A percentile compares a stretch with the other conserved stretches of the same genome.
Evolutionary conservation across 2,797 vertebrate species (phyloP).

Genomic region (Melanotaenia boesemani): DNA sequence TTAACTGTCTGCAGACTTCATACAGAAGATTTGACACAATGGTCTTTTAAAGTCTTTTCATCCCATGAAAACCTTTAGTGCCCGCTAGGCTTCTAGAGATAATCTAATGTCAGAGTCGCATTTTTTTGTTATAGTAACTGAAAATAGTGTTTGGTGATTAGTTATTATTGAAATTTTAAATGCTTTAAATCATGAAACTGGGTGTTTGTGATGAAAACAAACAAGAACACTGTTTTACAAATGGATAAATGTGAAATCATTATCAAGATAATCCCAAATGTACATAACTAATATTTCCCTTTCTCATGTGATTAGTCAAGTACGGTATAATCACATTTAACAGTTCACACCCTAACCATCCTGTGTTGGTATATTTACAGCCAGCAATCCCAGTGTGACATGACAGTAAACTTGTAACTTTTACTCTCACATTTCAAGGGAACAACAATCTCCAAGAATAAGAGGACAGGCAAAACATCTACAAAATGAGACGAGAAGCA

Average conservation of each 20-base stretch:
- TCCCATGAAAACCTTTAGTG: not conserved
- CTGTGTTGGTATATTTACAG: conserved; percentile 44
- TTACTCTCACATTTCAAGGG: conserved; percentile 36
- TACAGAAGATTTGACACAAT: not conserved
- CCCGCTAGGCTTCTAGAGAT: not conserved
- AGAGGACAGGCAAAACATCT: conserved; percentile 30
- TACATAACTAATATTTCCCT: not conserved
- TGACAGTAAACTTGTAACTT: conserved; percentile 55
- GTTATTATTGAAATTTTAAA: not conserved
- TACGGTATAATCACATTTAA: conserved; percentile 26
- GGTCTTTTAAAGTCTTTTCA: not conserved
- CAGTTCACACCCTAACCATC: conserved; percentile 3
- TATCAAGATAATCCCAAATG: not conserved
- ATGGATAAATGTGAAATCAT: not conserved
- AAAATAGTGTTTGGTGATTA: not conserved
- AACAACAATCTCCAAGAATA: conserved; percentile 9
- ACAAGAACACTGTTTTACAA: not conserved
- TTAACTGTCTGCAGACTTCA: not conserved
- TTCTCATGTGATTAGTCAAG: conserved; percentile 13
- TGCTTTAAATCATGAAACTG: not conserved
- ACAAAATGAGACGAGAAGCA: conserved; percentile 34
- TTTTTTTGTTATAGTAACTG: not conserved
- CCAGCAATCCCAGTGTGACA: conserved; percentile 34
- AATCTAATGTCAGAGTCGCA: not conserved
- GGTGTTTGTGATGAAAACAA: not conserved